Evolutionary conservation across 1,140 invertebrate species (phyloP), one percentile per base, ranked within the genome.

Genomic region (Bursaphelenchus mucronatus): DNA sequence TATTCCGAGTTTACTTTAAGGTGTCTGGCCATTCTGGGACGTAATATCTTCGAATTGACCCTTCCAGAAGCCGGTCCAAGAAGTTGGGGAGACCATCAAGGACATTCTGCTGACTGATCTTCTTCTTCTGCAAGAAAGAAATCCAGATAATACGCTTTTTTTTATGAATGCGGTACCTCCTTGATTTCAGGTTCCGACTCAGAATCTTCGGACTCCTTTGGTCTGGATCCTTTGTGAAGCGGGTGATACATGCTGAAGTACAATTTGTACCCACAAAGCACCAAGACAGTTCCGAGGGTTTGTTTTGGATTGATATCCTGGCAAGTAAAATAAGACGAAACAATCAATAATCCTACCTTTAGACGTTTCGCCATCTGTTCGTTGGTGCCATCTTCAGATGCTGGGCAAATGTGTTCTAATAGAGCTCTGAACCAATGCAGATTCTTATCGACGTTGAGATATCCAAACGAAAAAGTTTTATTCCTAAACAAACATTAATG

Each of bases 191-290:
- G 62, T 17, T 66, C 62, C 45, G 78, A 70, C 40, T 66, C 73
- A 30, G 63, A 66, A 55, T 68, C 66, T 30, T 71, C 75, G n/a
- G 75, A 73, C 13, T 61, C 74, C 10, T 58, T 67, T n/a, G 62
- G 43, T 39, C 57, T 65, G 2, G 61, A 13, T 13, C 64, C 56
- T 8, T 44, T 50, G 55, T 81, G 75, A 64, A 71, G 80, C 44
- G 93, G 91, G 83, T 98, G 94, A 83, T 95, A 97, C 85, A 98
- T 93, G 81, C 91, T 96, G 84, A 96, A 97, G 83, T 97, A 97
- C 83, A 93, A 92, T 54, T 93, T 85, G 82, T 92, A 90, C 5
- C 94, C 94, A 84, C 97, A 97, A 44, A 97, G 83, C 1, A 92
- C 90, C 19, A 98, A 83, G 41, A 98, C 94, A 19, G 95, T 98